Base-by-base conservation (phyloP, 2,113 vertebrate genomes). In the Centropristis striata region DNA sequence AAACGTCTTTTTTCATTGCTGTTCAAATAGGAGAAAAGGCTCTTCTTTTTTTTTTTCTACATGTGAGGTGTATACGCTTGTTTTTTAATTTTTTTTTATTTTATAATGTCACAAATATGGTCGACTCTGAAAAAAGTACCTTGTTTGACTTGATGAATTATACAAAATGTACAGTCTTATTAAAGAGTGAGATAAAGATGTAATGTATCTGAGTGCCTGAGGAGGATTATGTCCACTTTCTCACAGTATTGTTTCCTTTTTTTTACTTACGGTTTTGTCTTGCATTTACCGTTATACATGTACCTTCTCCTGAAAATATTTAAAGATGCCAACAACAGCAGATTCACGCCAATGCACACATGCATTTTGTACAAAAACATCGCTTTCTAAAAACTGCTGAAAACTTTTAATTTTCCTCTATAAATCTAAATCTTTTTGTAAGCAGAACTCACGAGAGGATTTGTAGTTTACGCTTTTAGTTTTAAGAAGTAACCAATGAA, bases 1-100 rank as follows among this genome's bases (percentile, higher is more conserved):
- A 96, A 92, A 92, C 95, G 89, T 97, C 95, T 96, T 98, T 96
- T 98, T 90, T 85, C 96, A 97, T 98, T 96, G 95, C 95, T 96
- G 94, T 97, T 96, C 95, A 96, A 96, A 96, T 96, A 96, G 93
- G 95, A 96, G 71, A 76, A 88, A 90, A 95, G 60, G 65, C 50
- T 79, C n/a, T n/a, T n/a, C n/a, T n/a, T n/a, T 96, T 95, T 94
- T 96, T 93, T 96, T 95, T 96, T 96, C 95, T 96, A 96, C 61
- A 81, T 95, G 93, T 94, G 95, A 96, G 96, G 96, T 94, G 90
- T 90, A 87, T 80, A 75, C 83, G 66, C 60, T 86, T 98, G 94
- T 95, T 74, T 80, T 96, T 95, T 78, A 4, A 8, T 53, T 53
- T 71, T 54, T 76, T 73, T 60, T n/a, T n/a, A n/a, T n/a, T 60